phyloP scores from a whole-genome alignment of 2,113 vertebrate species.

The Heterotilapia buettikoferi region DNA sequence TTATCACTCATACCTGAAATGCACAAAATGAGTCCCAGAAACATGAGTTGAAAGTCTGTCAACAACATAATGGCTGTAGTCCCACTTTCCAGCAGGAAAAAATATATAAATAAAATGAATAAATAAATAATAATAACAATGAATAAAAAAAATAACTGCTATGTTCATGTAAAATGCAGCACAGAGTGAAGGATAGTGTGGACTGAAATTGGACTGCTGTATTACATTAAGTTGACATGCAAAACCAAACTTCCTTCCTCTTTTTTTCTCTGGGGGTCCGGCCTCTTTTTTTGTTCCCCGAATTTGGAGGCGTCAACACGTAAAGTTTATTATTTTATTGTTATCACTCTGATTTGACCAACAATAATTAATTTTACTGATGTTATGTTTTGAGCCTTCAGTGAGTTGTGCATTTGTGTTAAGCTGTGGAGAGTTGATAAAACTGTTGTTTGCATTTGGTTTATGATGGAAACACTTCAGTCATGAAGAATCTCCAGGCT shows the following conservation, averaged over 20 bases:
- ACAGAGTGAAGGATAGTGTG: fast-evolving
- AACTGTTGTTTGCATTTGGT: no score
- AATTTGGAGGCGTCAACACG: no score
- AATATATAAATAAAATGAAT: not conserved
- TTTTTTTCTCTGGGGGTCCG: not conserved
- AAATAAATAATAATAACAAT: not conserved
- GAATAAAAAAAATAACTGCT: not conserved
- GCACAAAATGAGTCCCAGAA: fast-evolving
- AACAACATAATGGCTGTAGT: not conserved
- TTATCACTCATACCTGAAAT: not conserved
- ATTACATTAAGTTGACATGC: fast-evolving
- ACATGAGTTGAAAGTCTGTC: not conserved
- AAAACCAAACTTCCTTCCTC: not conserved
- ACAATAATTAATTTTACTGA: no score
- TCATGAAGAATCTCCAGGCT: no score
- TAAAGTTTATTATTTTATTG: no score
- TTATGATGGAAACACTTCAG: no score
- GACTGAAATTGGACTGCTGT: not conserved
- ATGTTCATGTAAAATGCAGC: not conserved
- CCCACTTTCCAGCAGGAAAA: not conserved
- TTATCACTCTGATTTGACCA: no score
- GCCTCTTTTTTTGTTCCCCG: no score
- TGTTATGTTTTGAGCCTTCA: no score
- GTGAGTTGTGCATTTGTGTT: no score
- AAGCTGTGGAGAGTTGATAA: no score